A percentile compares a stretch with the other conserved stretches of the same genome.
phyloP scores from a whole-genome alignment of 2,888 invertebrate genomes.

The Euphydryas editha region DNA sequence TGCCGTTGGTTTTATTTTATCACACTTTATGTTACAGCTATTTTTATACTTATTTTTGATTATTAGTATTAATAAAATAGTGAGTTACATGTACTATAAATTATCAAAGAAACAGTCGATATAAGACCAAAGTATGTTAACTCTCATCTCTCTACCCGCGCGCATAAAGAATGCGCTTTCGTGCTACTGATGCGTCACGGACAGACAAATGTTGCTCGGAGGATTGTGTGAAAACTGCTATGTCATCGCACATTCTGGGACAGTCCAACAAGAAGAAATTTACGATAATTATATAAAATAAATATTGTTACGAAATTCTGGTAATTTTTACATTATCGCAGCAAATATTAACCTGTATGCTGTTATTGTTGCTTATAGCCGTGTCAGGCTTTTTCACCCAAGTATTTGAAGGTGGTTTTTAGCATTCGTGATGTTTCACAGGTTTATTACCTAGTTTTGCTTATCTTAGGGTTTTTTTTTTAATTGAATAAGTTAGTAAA shows the following conservation, averaged over 20 bases:
- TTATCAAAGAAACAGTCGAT: conserved; percentile 4
- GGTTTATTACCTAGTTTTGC: too few relatives aligned
- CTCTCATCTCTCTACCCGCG: conserved; percentile 41
- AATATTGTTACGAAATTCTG: too few relatives aligned
- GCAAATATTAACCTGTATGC: too few relatives aligned
- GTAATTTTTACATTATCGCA: too few relatives aligned
- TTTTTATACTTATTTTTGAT: neutral
- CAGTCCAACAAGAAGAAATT: conserved; percentile 3
- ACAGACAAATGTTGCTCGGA: conserved; percentile 39
- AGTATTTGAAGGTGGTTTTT: too few relatives aligned
- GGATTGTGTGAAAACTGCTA: conserved; percentile 43
- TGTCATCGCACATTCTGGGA: conserved; percentile 34
- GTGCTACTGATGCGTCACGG: conserved; percentile 57
- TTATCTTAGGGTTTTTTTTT: too few relatives aligned
- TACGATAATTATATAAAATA: neutral
- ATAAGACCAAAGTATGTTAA: conserved; percentile 26
- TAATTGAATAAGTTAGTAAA: too few relatives aligned
- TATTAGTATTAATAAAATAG: too few relatives aligned
- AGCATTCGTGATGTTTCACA: too few relatives aligned
- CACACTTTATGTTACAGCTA: neutral
- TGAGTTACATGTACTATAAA: too few relatives aligned
- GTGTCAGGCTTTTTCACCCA: too few relatives aligned
- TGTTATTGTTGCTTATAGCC: too few relatives aligned
- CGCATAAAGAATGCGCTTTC: conserved; percentile 59
- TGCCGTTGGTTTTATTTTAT: neutral